Evolutionary conservation across 30 jellyfish, hydroid and myxozoan genomes (phyloP), one percentile per base, ranked within the genome.

Genomic region (Aurelia aurita): DNA sequence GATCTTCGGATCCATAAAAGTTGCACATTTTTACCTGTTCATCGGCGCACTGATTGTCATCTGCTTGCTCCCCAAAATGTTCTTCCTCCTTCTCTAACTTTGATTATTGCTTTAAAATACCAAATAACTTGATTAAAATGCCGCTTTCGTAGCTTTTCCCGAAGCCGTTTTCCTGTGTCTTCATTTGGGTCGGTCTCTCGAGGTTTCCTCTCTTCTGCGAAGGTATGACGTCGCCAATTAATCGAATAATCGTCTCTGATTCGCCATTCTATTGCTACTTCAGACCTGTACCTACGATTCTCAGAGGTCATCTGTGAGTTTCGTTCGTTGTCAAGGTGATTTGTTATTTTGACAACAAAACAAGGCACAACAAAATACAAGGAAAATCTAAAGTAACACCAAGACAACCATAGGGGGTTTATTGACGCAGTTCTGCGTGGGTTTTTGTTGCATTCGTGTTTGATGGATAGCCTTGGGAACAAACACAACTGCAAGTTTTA

Each of bases 311-410:
- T 19, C 29, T n/a, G 25, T 55, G 25, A 55, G 29, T 55, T 14
- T 55, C 29, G 29, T n/a, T 55, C 14, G 67, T 55, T 22, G 67
- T 55, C 67, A 55, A 19, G 67, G 67, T 55, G 67, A 55, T 55
- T 22, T 9, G 32, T 3, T 19, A 19, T 55, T 55, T 22, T 19
- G 25, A 55, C 67, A 15, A 19, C 29, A 28, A n/a, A 55, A 55
- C 67, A 55, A 55, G 29, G 29, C 0, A 55, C 25, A 55, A 22
- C 25, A 55, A 55, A 35, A 35, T 35, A 35, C 1, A 35, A 39
- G 51, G 9, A 6, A 39, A 9, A 39, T 39, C 51, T 6, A 6
- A 39, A 39, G 16, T 39, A 39, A 39, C 51, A 39, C 51, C 51
- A 39, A 39, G 15, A 39, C 1, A 39, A 8, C 16, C 51, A 39